These are phyloP conservation scores for Aphis gossypii DNA, from an alignment of 1,140 invertebrate genomes.

Conservation along the genomic window DNA sequence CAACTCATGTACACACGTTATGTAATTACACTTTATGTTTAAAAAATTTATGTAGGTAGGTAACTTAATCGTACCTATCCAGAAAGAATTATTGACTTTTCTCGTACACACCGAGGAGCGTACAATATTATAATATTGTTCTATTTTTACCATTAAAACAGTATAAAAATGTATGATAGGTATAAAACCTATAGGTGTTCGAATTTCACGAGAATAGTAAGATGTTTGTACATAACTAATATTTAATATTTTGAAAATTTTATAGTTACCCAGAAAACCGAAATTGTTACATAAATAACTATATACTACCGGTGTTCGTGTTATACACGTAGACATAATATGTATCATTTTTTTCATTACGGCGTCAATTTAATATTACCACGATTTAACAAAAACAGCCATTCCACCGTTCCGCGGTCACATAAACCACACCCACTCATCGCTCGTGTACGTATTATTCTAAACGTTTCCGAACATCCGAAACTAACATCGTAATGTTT, in stretches of 20 bases:
- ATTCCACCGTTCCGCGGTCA: not conserved
- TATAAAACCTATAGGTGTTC: not conserved
- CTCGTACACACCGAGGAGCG: not conserved
- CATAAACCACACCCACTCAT: not conserved
- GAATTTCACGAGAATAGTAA: not conserved
- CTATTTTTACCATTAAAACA: not conserved
- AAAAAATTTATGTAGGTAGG: not conserved
- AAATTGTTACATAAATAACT: not conserved
- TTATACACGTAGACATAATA: not conserved
- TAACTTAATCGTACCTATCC: not conserved
- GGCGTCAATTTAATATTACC: not conserved
- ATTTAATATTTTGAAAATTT: not conserved
- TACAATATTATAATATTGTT: not conserved
- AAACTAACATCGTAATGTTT: not conserved
- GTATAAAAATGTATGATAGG: not conserved
- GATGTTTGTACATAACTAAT: conserved; percentile 30
- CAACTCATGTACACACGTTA: not conserved
- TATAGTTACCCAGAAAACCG: conserved; percentile 1
- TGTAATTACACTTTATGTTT: not conserved
- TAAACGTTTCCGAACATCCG: not conserved
- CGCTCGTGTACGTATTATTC: not conserved
- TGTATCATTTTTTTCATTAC: not conserved
- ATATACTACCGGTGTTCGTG: not conserved
- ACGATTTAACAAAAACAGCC: not conserved
- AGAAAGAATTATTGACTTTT: not conserved